phyloP scores from a whole-genome alignment of 2,797 vertebrate species.

The Peromyscus aztecus region DNA sequence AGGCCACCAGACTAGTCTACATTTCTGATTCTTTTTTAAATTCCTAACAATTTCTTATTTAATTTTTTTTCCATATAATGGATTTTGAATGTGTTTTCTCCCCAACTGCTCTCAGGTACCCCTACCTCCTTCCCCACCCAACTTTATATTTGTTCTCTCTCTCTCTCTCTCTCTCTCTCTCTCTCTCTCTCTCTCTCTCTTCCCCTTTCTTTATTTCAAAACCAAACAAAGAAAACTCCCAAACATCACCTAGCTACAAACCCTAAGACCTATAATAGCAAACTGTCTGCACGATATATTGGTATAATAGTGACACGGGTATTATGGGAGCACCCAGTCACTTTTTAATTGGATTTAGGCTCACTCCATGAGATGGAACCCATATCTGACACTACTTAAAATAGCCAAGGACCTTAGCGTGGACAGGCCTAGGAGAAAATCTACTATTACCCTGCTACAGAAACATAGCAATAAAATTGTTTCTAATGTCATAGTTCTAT shows the following conservation, averaged over 20 bases:
- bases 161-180: too few relatives aligned
- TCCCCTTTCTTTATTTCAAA: background rate
- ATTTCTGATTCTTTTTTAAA: background rate
- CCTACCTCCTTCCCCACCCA: background rate
- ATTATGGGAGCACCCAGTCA: background rate
- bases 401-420: background rate
- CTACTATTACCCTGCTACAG: background rate
- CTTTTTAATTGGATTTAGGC: background rate
- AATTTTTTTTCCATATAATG: background rate
- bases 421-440: background rate
- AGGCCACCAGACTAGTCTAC: background rate
- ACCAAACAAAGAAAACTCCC: background rate
- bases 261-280: background rate
- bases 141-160: background rate
- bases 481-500: background rate
- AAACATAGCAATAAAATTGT: background rate
- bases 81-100: background rate
- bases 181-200: background rate
- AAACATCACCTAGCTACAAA: background rate
- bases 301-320: background rate
- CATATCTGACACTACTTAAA: background rate
- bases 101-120: background rate
- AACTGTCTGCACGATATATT: background rate
- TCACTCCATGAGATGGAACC: background rate
- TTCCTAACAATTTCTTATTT: background rate